phyloP scores from a whole-genome alignment of 2,113 vertebrate genomes.

The Patagioenas fasciata region DNA sequence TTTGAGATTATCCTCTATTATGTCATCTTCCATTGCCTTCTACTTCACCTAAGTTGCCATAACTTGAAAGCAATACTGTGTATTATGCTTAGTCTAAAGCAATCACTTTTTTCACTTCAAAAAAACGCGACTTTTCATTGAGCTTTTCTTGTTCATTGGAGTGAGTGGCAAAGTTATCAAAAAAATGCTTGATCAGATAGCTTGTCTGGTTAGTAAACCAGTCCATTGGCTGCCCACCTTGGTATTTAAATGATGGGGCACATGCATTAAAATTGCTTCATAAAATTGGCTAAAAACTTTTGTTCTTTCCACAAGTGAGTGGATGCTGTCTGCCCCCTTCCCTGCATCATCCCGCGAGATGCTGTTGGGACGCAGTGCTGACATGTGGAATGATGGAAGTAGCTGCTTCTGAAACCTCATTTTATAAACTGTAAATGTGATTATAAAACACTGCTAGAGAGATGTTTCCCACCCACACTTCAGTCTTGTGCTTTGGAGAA shows the following conservation, averaged over 20 bases:
- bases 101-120: neutral
- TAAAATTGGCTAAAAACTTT: neutral
- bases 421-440: neutral
- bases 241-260: neutral
- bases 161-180: neutral
- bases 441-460: neutral
- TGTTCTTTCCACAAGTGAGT: neutral
- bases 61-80: neutral
- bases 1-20: neutral
- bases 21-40: neutral
- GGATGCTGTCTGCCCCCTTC: neutral
- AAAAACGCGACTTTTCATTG: neutral
- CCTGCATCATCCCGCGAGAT: neutral
- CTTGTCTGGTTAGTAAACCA: neutral
- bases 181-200: neutral
- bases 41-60: neutral
- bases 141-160: neutral
- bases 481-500: neutral
- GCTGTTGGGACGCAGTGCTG: neutral
- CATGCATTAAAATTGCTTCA: neutral
- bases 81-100: neutral
- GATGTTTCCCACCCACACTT: neutral
- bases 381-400: neutral
- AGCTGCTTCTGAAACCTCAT: slow-evolving; percentile 14
- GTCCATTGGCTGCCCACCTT: neutral